Conservation (phyloP, 2,797 vertebrate species). For the Chaenodraco wilsoni region DNA sequence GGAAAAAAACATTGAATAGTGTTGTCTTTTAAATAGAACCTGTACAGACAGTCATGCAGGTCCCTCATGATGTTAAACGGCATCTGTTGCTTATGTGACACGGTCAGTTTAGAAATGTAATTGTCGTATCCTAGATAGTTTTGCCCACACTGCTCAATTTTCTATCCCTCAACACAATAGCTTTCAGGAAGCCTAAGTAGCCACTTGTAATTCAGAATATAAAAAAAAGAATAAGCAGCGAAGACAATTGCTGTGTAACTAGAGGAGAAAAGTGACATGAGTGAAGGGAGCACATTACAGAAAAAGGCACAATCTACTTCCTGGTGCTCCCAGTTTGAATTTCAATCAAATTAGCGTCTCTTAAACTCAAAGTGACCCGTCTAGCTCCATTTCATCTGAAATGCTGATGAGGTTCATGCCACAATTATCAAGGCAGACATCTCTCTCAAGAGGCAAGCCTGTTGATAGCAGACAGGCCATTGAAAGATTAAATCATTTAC, state of each 20-base stretch:
- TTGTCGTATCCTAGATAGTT: conserved; percentile 36
- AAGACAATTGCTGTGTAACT: conserved; percentile 68
- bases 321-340: conserved; percentile 83
- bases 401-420: conserved; percentile 84
- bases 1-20: background rate
- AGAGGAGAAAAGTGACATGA: conserved; percentile 72
- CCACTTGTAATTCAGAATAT: conserved; percentile 61
- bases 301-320: conserved; percentile 79
- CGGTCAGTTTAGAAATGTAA: conserved; percentile 21
- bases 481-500: conserved; percentile 80
- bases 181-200: conserved; percentile 39
- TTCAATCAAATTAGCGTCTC: conserved; percentile 84
- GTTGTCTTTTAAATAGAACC: background rate
- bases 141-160: conserved; percentile 29
- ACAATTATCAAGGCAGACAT: conserved; percentile 84
- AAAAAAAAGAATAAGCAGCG: conserved; percentile 48
- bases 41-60: too few relatives aligned
- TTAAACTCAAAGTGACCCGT: conserved; percentile 85
- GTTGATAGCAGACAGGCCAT: conserved; percentile 77
- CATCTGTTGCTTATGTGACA: conserved; percentile 17
- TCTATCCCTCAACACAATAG: conserved; percentile 19
- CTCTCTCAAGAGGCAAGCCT: conserved; percentile 78
- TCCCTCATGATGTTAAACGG: conserved; percentile 3
- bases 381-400: conserved; percentile 83
- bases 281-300: conserved; percentile 74